Evolutionary conservation across 2,888 invertebrate genomes (phyloP), one percentile per base, ranked within the genome.

Genomic region (Temnothorax unifasciatus): DNA sequence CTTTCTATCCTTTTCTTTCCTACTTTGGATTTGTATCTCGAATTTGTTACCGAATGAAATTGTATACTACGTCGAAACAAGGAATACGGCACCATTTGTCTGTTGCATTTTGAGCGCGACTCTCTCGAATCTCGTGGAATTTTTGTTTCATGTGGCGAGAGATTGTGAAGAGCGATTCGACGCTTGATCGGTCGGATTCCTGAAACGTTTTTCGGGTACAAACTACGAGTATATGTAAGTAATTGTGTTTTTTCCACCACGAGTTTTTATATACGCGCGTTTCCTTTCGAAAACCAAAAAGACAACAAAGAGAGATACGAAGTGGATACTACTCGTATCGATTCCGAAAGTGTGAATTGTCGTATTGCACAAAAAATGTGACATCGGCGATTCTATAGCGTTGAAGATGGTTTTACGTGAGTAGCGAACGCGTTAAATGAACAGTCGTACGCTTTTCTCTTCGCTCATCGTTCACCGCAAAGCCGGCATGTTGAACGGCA

Each of bases 51-150:
- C 18, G 11, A 25, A 68, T 8, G 34, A 77, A 41, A 77, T 68
- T 68, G 41, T 52, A 59, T 52, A 59, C 41, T 59, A 25, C 59
- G 18, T 66, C 15, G 41, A n/a, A 68, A 29, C 68, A 25, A 66
- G 38, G 18, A 18, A 54, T 13, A 29, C 5, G 3, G 13, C 50
- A 54, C 13, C n/a, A 66, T 25, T 5, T 21, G 25, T 66, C 29
- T n/a, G 21, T 47, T 38, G 21, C 13, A 66, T 66, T 66, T 68
- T n/a, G 13, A 41, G 3, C n/a, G 34, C 9, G 41, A 2, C 1
- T 74, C 29, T 59, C n/a, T 29, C n/a, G 25, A 25, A 25, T n/a
- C 21, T 59, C 11, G 59, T 59, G 29, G 9, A 74, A 44, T 29
- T 29, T 13, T 54, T 6, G 4, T 71, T 71, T 38, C 13, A 15